phyloP scores from a whole-genome alignment of 2,797 vertebrate species.

The Craterocephalus amniculus region DNA sequence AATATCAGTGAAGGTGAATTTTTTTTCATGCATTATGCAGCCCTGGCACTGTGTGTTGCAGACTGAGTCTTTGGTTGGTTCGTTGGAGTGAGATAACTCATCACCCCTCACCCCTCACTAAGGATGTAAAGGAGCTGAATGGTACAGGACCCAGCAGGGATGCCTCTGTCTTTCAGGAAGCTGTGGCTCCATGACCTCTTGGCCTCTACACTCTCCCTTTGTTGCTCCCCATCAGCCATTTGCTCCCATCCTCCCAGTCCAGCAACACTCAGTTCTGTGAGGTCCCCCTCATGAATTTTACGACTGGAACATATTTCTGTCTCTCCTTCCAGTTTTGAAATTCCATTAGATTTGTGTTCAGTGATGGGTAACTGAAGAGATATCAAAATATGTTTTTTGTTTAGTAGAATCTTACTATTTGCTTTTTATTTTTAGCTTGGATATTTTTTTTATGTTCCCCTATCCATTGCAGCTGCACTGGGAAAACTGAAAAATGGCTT shows the following conservation, averaged over 20 bases:
- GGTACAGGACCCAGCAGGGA: conserved; percentile 53
- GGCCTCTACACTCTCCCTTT: conserved; percentile 36
- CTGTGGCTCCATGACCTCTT: conserved; percentile 51
- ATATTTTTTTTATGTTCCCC: background rate
- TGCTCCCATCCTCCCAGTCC: conserved; percentile 14
- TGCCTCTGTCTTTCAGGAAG: conserved; percentile 24
- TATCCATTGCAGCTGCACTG: background rate
- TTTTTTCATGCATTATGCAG: too few species aligned
- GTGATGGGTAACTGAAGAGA: background rate
- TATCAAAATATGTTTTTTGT: background rate
- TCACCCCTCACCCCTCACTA: conserved; percentile 29
- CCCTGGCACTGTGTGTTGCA: conserved; percentile 27
- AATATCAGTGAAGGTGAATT: too few species aligned
- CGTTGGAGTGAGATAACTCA: conserved; percentile 33
- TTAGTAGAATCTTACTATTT: background rate
- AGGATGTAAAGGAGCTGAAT: conserved; percentile 49
- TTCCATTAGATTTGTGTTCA: background rate
- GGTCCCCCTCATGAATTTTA: background rate
- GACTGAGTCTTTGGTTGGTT: conserved; percentile 31
- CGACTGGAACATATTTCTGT: background rate
- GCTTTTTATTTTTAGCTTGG: background rate
- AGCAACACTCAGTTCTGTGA: background rate
- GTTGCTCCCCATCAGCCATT: conserved; percentile 37
- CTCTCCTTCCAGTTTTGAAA: background rate
- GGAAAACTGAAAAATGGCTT: background rate